These are phyloP conservation scores for Diachasma alloeum DNA, from an alignment of 1,140 invertebrate species.

Conservation along the genomic window DNA sequence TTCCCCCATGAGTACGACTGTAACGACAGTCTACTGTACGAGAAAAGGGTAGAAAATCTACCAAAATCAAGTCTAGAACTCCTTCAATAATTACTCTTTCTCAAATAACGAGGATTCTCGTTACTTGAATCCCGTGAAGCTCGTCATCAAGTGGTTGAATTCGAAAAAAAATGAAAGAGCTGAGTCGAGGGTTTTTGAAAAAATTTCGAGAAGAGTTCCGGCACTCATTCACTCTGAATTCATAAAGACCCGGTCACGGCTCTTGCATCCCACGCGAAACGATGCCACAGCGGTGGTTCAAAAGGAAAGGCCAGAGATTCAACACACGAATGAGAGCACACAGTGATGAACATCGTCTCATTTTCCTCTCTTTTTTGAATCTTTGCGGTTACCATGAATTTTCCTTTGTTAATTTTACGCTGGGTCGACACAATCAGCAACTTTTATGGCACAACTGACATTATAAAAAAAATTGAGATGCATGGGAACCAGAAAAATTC, in stretches of 20 bases:
- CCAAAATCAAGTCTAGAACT: too few relatives aligned
- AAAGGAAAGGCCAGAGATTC: neutral
- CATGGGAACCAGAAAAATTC: too few relatives aligned
- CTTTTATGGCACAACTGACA: neutral
- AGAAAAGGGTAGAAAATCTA: too few relatives aligned
- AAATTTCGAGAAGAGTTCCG: neutral
- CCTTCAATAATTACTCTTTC: too few relatives aligned
- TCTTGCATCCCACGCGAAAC: neutral
- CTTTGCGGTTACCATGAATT: neutral
- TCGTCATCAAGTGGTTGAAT: neutral
- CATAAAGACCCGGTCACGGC: neutral
- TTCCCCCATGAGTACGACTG: too few relatives aligned
- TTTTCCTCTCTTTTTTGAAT: neutral
- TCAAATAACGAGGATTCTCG: too few relatives aligned
- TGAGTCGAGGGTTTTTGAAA: neutral
- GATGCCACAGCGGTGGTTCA: neutral
- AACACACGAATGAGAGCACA: constrained; percentile 14
- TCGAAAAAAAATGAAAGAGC: neutral
- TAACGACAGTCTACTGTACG: too few relatives aligned
- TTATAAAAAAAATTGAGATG: too few relatives aligned
- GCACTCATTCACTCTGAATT: neutral
- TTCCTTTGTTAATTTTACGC: constrained; percentile 16
- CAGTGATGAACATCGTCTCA: constrained; percentile 21
- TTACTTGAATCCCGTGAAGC: neutral
- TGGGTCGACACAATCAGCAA: neutral